Conservation (phyloP, 2,113 vertebrate genomes). For the Lepus europaeus region DNA sequence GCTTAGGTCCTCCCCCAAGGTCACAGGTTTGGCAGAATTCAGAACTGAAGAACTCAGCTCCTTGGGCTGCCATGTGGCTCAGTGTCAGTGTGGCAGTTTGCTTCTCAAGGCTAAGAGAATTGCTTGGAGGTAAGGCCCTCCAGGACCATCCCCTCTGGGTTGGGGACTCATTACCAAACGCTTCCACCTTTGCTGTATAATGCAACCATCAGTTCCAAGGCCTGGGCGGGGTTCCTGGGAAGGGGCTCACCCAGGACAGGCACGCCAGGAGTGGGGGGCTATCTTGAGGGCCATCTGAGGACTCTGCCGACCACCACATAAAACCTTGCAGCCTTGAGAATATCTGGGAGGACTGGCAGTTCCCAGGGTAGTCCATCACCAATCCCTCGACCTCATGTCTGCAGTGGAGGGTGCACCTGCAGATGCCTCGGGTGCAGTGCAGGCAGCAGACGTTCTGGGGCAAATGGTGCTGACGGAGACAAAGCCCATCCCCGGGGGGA, state of each 20-base stretch:
- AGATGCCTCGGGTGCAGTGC: not conserved
- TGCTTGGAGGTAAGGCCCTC: not conserved
- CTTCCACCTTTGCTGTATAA: not conserved
- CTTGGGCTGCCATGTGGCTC: not conserved
- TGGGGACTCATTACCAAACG: not conserved
- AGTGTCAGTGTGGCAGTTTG: not conserved
- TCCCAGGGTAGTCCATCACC: no score
- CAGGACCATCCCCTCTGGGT: not conserved
- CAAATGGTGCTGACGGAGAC: not conserved
- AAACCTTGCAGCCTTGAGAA: not conserved
- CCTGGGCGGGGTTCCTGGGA: not conserved
- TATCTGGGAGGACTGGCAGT: not conserved
- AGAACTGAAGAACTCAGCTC: not conserved
- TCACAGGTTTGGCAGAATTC: not conserved
- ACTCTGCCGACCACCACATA: not conserved
- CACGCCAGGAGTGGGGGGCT: not conserved
- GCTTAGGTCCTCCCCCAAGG: no score
- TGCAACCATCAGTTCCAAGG: not conserved
- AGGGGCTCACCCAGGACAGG: not conserved
- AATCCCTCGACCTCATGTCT: not conserved
- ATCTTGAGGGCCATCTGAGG: not conserved
- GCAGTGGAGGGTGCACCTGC: not conserved
- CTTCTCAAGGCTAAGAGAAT: not conserved
- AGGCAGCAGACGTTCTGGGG: not conserved
- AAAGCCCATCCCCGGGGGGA: not conserved